phyloP scores from a whole-genome alignment of 2,888 invertebrate genomes.

The Chalcosyrphus nemorum region DNA sequence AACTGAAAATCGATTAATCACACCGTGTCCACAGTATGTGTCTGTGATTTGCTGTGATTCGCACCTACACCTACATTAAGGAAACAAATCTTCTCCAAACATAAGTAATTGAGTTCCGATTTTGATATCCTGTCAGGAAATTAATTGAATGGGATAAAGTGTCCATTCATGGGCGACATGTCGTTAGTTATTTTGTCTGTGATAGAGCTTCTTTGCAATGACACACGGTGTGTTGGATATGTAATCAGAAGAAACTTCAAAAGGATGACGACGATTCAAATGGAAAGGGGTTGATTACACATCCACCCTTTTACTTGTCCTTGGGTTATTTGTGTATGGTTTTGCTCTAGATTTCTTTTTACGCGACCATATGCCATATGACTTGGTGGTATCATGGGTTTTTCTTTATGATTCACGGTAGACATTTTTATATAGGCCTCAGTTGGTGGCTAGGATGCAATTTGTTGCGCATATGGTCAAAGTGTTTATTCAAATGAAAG shows the following conservation, averaged over 20 bases:
- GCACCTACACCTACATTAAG: conserved; percentile 12
- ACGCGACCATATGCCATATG: conserved; percentile 67
- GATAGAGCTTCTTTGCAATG: conserved; percentile 25
- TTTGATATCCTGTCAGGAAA: conserved; percentile 72
- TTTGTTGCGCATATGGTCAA: conserved; percentile 73
- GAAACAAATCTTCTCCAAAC: conserved; percentile 40
- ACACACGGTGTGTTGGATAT: too few relatives aligned
- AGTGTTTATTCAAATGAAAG: conserved; percentile 71
- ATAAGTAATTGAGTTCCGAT: conserved; percentile 74
- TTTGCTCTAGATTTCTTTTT: conserved; percentile 37
- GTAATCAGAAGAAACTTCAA: conserved; percentile 69
- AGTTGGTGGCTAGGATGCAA: conserved; percentile 30
- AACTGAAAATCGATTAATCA: conserved; percentile 60
- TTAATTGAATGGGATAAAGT: conserved; percentile 72
- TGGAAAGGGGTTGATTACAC: conserved; percentile 52
- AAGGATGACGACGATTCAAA: conserved; percentile 32
- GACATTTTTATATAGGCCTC: conserved; percentile 24
- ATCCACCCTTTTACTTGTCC: conserved; percentile 59
- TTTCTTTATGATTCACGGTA: conserved; percentile 15
- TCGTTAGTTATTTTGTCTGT: conserved; percentile 48
- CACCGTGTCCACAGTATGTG: conserved; percentile 32
- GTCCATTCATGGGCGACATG: conserved; percentile 47
- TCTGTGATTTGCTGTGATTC: conserved; percentile 10
- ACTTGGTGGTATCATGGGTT: conserved; percentile 21
- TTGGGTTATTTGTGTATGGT: conserved; percentile 53